Conservation (phyloP, 2,888 invertebrate species). For the Epirrhoe alternata region DNA sequence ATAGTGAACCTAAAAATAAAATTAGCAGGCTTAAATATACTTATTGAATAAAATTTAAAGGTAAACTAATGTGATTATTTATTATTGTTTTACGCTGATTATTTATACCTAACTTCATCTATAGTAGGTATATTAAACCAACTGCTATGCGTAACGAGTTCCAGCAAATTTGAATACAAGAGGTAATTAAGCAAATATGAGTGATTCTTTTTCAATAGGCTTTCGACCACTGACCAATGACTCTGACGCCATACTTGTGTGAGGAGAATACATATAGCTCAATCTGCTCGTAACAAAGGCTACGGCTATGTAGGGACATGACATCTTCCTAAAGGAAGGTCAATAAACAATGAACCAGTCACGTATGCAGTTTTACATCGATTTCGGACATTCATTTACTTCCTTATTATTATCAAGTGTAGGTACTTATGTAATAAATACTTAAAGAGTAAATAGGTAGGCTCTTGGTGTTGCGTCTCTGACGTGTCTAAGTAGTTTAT, state of each 20-base stretch:
- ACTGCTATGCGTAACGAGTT: background rate
- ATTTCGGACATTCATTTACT: conserved; percentile 19
- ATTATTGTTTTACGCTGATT: no score
- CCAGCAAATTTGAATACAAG: conserved; percentile 39
- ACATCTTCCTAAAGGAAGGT: conserved; percentile 43
- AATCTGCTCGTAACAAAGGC: conserved; percentile 35
- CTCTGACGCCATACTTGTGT: conserved; percentile 40
- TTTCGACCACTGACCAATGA: conserved; percentile 17
- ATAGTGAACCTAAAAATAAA: no score
- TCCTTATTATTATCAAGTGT: conserved; percentile 21
- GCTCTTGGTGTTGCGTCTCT: no score
- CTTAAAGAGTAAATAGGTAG: no score
- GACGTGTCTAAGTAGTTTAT: no score
- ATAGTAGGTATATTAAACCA: background rate
- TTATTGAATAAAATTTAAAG: no score
- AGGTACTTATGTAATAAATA: conserved; percentile 4
- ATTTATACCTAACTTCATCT: no score
- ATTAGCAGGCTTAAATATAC: no score
- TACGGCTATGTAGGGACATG: conserved; percentile 30
- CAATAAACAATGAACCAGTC: conserved; percentile 32
- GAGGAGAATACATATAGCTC: conserved; percentile 42
- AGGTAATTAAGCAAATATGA: conserved; percentile 45
- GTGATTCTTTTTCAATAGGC: conserved; percentile 48
- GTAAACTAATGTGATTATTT: no score
- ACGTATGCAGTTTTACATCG: conserved; percentile 30